phyloP scores from a whole-genome alignment of 2,888 invertebrate species.

The Erebia epiphron region DNA sequence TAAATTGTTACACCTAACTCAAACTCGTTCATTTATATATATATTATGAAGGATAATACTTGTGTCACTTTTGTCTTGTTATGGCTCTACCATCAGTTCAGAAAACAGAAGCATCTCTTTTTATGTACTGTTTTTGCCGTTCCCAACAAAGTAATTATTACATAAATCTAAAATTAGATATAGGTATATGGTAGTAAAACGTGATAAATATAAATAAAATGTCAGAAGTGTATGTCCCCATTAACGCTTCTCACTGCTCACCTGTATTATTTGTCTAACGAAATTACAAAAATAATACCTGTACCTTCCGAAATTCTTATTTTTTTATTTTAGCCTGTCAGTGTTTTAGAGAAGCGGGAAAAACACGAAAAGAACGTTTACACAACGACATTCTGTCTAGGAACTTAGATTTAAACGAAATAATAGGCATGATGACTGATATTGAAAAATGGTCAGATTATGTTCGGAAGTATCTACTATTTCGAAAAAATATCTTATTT shows the following conservation, averaged over 20 bases:
- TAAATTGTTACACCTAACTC: too few relatives aligned
- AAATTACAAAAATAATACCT: slow-evolving; percentile 3
- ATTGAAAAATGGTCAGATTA: too few relatives aligned
- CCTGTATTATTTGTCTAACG: background rate
- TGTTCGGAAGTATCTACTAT: too few relatives aligned
- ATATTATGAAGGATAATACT: too few relatives aligned
- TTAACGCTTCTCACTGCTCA: slow-evolving; percentile 11
- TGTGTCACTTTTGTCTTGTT: too few relatives aligned
- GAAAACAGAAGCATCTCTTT: too few relatives aligned
- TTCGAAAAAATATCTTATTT: too few relatives aligned
- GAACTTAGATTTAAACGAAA: background rate
- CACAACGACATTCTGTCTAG: background rate
- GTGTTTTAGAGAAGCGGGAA: slow-evolving; percentile 4
- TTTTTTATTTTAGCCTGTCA: slow-evolving; percentile 24
- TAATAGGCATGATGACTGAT: too few relatives aligned
- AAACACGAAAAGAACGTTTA: background rate
- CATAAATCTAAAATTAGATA: background rate
- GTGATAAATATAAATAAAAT: slow-evolving; percentile 14
- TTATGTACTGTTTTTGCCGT: background rate
- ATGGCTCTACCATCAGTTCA: too few relatives aligned
- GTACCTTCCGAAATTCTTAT: slow-evolving; percentile 12
- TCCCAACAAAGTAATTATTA: background rate
- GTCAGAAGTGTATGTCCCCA: slow-evolving; percentile 25
- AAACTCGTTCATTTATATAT: too few relatives aligned
- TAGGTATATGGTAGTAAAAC: background rate